Percentiles rank a stretch among this genome's conserved stretches.
Evolutionary conservation across 2,888 invertebrate species (phyloP).

Genomic region (Artemia sp.): DNA sequence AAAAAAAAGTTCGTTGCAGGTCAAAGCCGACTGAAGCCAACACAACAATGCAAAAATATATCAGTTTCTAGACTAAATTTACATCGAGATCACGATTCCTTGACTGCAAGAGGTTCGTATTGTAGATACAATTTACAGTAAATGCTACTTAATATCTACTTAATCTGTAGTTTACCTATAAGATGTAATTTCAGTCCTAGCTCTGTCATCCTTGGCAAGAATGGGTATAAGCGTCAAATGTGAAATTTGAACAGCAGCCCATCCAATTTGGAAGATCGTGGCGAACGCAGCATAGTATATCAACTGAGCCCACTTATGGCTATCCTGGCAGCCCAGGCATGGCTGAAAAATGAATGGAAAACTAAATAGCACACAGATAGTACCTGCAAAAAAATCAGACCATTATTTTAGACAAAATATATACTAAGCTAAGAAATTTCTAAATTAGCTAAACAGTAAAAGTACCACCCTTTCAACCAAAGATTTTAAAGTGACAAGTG

Average conservation of each 20-base stretch:
- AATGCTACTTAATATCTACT: too few relatives aligned
- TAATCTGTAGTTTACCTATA: constrained; percentile 40
- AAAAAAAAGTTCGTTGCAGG: too few relatives aligned
- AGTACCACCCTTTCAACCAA: too few relatives aligned
- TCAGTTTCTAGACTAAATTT: too few relatives aligned
- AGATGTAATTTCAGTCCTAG: constrained; percentile 56
- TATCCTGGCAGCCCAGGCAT: constrained; percentile 47
- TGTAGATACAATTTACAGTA: too few relatives aligned
- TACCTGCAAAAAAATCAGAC: constrained; percentile 40
- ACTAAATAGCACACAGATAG: constrained; percentile 51
- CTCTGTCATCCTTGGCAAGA: constrained; percentile 51
- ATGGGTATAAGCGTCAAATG: constrained; percentile 75
- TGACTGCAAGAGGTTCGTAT: too few relatives aligned
- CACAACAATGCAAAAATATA: too few relatives aligned
- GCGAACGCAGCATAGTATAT: constrained; percentile 59
- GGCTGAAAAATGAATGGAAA: constrained; percentile 76
- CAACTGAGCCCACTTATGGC: constrained; percentile 50
- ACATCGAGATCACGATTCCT: too few relatives aligned
- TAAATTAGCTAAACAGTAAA: too few relatives aligned
- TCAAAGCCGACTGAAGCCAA: too few relatives aligned
- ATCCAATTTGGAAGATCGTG: constrained; percentile 74
- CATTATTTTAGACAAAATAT: background rate
- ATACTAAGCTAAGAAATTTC: background rate
- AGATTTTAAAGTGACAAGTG: too few relatives aligned
- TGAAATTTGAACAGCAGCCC: constrained; percentile 80